Conservation (phyloP, 2,113 vertebrate species). For the Meleagris gallopavo region DNA sequence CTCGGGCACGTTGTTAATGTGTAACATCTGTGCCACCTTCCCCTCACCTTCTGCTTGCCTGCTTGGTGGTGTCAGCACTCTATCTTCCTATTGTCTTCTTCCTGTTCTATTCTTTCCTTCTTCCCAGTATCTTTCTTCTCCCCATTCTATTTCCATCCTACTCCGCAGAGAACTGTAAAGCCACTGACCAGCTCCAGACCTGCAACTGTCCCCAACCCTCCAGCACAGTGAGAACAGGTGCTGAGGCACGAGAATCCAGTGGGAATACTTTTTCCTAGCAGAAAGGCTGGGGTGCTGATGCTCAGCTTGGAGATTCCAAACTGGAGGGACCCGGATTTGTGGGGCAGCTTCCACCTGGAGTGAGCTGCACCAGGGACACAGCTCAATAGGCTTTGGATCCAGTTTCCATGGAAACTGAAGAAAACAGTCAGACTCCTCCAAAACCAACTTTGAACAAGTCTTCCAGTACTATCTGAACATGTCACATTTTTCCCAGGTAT, state of each 20-base stretch:
- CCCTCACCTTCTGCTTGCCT: neutral
- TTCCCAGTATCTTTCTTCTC: neutral
- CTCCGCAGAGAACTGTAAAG: neutral
- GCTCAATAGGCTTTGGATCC: neutral
- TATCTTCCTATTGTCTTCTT: neutral
- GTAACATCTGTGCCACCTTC: neutral
- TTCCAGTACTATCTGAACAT: neutral
- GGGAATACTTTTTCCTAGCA: neutral
- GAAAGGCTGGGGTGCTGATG: accelerated
- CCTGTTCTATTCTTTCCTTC: neutral
- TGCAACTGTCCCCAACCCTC: neutral
- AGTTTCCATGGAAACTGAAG: neutral
- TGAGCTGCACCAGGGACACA: neutral
- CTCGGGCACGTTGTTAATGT: slow-evolving; percentile 35
- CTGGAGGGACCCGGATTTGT: neutral
- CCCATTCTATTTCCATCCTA: neutral
- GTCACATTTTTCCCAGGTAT: neutral
- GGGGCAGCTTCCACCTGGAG: neutral
- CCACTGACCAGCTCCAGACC: neutral
- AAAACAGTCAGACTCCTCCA: neutral
- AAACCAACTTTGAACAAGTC: neutral
- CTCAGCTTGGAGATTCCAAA: neutral
- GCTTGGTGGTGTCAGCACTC: neutral
- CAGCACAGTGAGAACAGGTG: neutral
- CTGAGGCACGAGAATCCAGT: neutral